These are phyloP conservation scores for Lochmaea capreae DNA, from an alignment of 2,888 invertebrate genomes.

Conservation along the genomic window DNA sequence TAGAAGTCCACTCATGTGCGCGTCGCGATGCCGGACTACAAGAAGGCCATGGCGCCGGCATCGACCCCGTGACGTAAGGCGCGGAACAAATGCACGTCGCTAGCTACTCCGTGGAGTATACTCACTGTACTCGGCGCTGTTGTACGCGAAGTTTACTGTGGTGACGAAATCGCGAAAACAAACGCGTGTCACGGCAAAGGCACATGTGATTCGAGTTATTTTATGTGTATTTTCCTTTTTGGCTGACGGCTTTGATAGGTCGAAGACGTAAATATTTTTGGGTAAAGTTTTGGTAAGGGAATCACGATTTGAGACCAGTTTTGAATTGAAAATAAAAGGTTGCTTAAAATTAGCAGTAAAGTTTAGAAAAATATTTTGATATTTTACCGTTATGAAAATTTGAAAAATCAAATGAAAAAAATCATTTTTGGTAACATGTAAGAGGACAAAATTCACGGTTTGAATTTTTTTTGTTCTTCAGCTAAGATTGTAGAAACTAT, in stretches of 20 bases:
- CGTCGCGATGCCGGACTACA: constrained; percentile 56
- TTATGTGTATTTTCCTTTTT: constrained; percentile 7
- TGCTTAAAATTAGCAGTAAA: background rate
- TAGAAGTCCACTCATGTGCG: constrained; percentile 45
- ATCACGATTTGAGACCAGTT: constrained; percentile 24
- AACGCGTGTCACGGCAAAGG: constrained; percentile 8
- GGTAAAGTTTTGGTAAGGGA: constrained; percentile 23
- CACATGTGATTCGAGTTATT: constrained; percentile 29
- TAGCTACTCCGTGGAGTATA: constrained; percentile 43
- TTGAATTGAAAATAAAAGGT: background rate
- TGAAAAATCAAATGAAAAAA: too few species aligned
- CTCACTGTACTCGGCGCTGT: constrained; percentile 59
- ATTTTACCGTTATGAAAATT: too few species aligned
- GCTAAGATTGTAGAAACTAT: too few species aligned
- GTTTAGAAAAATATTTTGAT: background rate
- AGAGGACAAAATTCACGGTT: too few species aligned
- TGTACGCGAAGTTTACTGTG: constrained; percentile 15
- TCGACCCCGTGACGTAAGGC: constrained; percentile 61
- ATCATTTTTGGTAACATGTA: too few species aligned
- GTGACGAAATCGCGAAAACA: constrained; percentile 33
- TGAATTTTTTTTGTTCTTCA: too few species aligned
- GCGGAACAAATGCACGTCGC: constrained; percentile 31
- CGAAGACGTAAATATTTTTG: constrained; percentile 28
- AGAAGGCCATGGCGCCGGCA: constrained; percentile 54
- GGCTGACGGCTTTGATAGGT: constrained; percentile 20